Base-by-base conservation (phyloP, 2,888 invertebrate species). In the Adelognathus sp. region DNA sequence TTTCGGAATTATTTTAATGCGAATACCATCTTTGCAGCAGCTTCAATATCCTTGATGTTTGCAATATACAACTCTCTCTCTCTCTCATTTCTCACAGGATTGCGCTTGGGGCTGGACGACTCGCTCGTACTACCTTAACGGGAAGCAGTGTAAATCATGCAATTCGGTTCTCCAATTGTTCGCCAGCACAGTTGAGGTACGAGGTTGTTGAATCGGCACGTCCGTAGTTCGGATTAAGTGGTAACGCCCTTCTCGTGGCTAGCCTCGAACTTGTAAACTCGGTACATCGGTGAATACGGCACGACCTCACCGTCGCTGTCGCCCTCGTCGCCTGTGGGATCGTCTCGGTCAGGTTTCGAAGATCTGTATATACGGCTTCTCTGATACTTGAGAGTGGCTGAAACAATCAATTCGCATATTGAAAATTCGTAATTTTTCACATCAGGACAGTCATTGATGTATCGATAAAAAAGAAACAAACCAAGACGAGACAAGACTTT, bases 301-400 rank as follows among this genome's bases (percentile, higher is more conserved):
- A 84, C 79, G 29, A 83, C 83, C 66, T 88, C 86, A 16, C 84
- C 86, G 56, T 88, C 88, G 79, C 85, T 86, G 74, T 87, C 86
- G 3, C 84, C 86, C 29, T 89, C 88, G 24, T 88, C 87, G 29
- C 88, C 88, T 18, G 85, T 85, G 36, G 89, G 89, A 86, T 89
- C 89, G 73, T 90, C 89, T 21, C 78, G 86, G 79, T 87, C 86
- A 61, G 89, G 89, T 79, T 89, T 90, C 18, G 89, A 89, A 41
- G 89, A 89, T 81, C 88, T 86, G 83, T 89, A 89, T 74, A 88
- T 86, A 66, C 81, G 86, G 83, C 88, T 88, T 66, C 83, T 83
- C 82, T 87, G 85, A 81, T 88, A 89, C 31, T 80, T 66, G 18
- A 84, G 83, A 44, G 60, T 75, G 61, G 75, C 81, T 80, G 83